Evolutionary conservation across 2,113 vertebrate genomes (phyloP).

Genomic region (Beaufortia kweichowensis): DNA sequence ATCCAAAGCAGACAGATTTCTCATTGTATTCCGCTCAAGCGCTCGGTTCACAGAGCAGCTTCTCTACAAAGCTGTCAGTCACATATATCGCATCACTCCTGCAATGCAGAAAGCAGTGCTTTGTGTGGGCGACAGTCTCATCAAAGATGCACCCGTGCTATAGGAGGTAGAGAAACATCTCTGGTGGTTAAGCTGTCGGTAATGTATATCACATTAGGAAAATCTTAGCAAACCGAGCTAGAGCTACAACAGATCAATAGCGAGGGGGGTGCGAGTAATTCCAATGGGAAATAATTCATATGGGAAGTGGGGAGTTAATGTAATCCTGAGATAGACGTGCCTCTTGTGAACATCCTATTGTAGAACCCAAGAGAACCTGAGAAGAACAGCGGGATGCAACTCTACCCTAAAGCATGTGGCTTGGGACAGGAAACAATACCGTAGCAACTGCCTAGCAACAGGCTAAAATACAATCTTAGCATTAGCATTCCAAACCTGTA

Average conservation of each 20-base stretch:
- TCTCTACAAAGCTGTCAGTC: slow-evolving; percentile 58
- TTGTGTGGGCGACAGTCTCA: slow-evolving; percentile 51
- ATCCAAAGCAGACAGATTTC: slow-evolving; percentile 40
- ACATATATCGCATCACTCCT: slow-evolving; percentile 46
- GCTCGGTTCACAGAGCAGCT: slow-evolving; percentile 29
- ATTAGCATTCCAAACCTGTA: too few species aligned
- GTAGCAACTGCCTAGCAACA: too few species aligned
- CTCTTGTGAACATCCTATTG: background rate
- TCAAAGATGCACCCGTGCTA: slow-evolving; percentile 27
- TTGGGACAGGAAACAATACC: too few species aligned
- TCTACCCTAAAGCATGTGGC: too few species aligned
- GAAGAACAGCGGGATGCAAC: background rate
- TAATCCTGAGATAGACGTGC: slow-evolving; percentile 32
- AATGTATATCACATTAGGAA: slow-evolving; percentile 11
- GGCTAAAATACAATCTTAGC: too few species aligned
- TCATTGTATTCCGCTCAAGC: slow-evolving; percentile 40
- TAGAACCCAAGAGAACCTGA: background rate
- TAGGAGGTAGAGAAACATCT: slow-evolving; percentile 31
- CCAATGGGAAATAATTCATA: slow-evolving; percentile 68
- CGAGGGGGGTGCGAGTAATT: slow-evolving; percentile 50
- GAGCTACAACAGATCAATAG: slow-evolving; percentile 65
- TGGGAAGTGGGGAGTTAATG: slow-evolving; percentile 39
- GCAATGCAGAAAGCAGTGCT: slow-evolving; percentile 52
- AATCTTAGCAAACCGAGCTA: background rate
- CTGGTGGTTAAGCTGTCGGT: background rate